These are phyloP conservation scores for Poecilia gillii DNA, from an alignment of 2,797 vertebrate genomes.

Conservation along the genomic window DNA sequence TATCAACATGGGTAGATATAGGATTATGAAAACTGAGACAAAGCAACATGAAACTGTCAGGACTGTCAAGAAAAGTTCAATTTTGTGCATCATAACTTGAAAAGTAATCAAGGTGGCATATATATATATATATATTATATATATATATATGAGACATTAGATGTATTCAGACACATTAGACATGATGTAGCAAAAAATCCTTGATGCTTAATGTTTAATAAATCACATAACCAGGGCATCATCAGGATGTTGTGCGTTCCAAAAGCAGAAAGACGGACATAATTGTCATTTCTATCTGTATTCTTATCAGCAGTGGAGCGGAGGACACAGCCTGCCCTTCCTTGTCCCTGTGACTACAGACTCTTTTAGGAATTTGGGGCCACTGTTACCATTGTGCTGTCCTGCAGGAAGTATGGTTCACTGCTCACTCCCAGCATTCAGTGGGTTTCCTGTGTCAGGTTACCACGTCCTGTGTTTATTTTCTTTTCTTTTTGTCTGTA, in stretches of 20 bases:
- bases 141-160: not conserved
- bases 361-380: conserved; percentile 80
- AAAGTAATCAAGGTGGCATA: no score
- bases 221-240: conserved; percentile 61
- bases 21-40: not conserved
- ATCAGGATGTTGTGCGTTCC: conserved; percentile 64
- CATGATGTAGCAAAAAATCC: conserved; percentile 8
- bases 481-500: conserved; percentile 80
- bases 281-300: conserved; percentile 76
- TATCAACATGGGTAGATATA: not conserved
- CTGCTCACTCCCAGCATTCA: conserved; percentile 86
- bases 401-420: conserved; percentile 81
- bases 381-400: conserved; percentile 83
- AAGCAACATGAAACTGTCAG: not conserved
- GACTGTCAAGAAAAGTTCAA: not conserved
- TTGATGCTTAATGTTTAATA: conserved; percentile 36
- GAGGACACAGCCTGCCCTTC: conserved; percentile 80
- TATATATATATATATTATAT: no score
- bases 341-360: conserved; percentile 75
- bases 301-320: conserved; percentile 78
- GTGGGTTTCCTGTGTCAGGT: conserved; percentile 87
- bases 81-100: not conserved
- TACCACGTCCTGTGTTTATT: conserved; percentile 86
- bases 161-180: not conserved
- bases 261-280: conserved; percentile 56